Evolutionary conservation across 1,140 invertebrate species (phyloP).

Genomic region (Drosophila teissieri): DNA sequence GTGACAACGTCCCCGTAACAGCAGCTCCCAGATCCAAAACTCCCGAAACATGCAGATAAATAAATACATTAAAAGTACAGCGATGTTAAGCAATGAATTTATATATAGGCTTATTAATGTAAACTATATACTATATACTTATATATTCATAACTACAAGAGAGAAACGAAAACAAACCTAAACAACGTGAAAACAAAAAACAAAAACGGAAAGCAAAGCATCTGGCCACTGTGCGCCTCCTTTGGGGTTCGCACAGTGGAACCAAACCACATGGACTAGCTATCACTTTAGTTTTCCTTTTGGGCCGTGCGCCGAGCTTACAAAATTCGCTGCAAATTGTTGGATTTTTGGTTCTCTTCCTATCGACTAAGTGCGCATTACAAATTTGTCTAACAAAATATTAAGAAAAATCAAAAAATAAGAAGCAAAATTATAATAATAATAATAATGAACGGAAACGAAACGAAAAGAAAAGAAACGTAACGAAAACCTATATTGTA

Average conservation of each 20-base stretch:
- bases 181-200: background rate
- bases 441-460: background rate
- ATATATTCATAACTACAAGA: conserved; percentile 56
- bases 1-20: conserved; percentile 3
- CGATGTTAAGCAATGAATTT: conserved; percentile 79
- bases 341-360: conserved; percentile 15
- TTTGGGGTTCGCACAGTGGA: background rate
- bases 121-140: conserved; percentile 74
- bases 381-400: conserved; percentile 56
- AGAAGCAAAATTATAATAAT: conserved; percentile 9
- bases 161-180: conserved; percentile 35
- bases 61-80: conserved; percentile 57
- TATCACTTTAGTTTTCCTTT: background rate
- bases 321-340: conserved; percentile 9
- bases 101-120: conserved; percentile 74
- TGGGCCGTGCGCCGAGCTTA: conserved; percentile 20
- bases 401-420: conserved; percentile 9
- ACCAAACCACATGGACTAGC: background rate
- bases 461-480: conserved; percentile 22
- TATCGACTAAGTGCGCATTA: conserved; percentile 40
- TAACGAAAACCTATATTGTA: conserved; percentile 42
- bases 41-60: conserved; percentile 20
- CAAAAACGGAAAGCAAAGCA: conserved; percentile 8
- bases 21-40: background rate
- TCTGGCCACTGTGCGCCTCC: background rate